Evolutionary conservation across 2,888 invertebrate genomes (phyloP), one percentile per base, ranked within the genome.

Genomic region (Trachelus iudaicus): DNA sequence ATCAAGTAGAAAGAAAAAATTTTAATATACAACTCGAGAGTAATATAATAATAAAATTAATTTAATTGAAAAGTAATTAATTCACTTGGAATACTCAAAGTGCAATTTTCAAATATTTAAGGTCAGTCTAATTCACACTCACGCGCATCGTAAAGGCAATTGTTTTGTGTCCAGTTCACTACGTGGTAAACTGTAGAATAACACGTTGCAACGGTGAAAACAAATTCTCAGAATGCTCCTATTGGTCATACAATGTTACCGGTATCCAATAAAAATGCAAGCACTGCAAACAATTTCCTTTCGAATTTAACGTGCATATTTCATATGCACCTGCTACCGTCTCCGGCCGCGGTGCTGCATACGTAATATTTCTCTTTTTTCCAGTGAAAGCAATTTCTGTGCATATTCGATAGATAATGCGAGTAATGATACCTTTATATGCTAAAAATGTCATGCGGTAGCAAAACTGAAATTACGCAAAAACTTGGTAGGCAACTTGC

Each of bases 281-380:
- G 37, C 31, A n/a, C 4, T 68, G 23, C 35, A 69, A 77, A 71
- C 77, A 34, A 77, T 77, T 77, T 75, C 34, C 74, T 75, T 77
- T 74, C 11, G 35, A 69, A 35, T 73, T 77, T 77, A 56, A 77
- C 74, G 35, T 73, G 69, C 33, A 40, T 75, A 77, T 77, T 75
- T 37, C 40, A 69, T 35, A 77, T 77, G 77, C 75, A 37, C 69
- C 56, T 77, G 37, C 56, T 56, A 56, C 56, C 9, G 23, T 56
- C 23, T 56, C 56, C 56, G 23, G 23, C 56, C 23, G 56, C 56
- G 56, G 9, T 56, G 56, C 9, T 56, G 56, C 56, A 56, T 56
- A 2, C 9, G 23, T 56, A 56, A 23, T 56, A 56, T 56, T 23
- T 56, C 13, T 56, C 6, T 23, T 56, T 56, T 56, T 23, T 2